These are phyloP conservation scores for Scaptomyza hsui DNA, from an alignment of 1,140 invertebrate genomes.

Conservation along the genomic window DNA sequence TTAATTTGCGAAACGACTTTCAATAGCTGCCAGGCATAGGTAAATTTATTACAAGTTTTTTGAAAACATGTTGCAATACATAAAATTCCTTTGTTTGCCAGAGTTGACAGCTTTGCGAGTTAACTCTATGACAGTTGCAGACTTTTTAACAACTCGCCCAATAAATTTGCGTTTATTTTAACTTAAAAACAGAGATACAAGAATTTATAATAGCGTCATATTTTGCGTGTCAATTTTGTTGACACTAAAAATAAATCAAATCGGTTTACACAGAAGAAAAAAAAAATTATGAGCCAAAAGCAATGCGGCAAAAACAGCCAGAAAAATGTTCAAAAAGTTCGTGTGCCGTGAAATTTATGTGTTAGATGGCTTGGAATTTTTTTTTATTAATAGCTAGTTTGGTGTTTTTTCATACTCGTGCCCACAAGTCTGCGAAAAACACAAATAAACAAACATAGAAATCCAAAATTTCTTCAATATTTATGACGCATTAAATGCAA, in stretches of 20 bases:
- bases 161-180: slow-evolving; percentile 23
- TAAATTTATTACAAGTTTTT: slow-evolving; percentile 7
- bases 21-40: neutral
- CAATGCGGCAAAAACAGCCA: slow-evolving; percentile 37
- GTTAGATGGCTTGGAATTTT: slow-evolving; percentile 19
- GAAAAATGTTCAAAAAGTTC: neutral
- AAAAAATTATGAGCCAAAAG: slow-evolving; percentile 29
- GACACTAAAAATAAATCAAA: slow-evolving; percentile 73
- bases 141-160: neutral
- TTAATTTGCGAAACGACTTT: too few species aligned
- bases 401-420: slow-evolving; percentile 11
- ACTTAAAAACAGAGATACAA: slow-evolving; percentile 14
- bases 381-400: slow-evolving; percentile 43
- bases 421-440: neutral
- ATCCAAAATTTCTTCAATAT: slow-evolving; percentile 51
- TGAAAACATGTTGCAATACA: slow-evolving; percentile 1
- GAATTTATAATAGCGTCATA: slow-evolving; percentile 49
- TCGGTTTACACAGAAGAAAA: slow-evolving; percentile 33
- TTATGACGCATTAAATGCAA: slow-evolving; percentile 58
- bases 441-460: slow-evolving; percentile 8
- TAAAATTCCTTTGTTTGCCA: slow-evolving; percentile 7
- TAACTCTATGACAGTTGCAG: slow-evolving; percentile 17
- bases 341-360: slow-evolving; percentile 17
- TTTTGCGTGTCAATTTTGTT: slow-evolving; percentile 59
- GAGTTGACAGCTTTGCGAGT: slow-evolving; percentile 13